Percentiles rank a stretch among this genome's conserved stretches.
Conservation (phyloP, 30 jellyfish, hydroid and myxozoan genomes). For the Pelagia noctiluca region DNA sequence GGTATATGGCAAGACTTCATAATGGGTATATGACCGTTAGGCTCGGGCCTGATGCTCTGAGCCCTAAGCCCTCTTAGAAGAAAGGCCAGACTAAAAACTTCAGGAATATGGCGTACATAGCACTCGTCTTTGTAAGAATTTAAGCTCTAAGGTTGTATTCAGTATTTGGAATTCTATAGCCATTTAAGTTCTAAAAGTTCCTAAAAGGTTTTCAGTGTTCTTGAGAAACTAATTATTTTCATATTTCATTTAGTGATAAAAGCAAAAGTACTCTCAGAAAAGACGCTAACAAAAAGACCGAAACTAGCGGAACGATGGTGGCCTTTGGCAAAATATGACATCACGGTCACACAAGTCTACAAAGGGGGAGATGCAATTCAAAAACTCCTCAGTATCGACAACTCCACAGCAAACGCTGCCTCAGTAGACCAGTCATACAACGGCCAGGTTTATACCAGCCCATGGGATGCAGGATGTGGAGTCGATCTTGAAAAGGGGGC, state of each 20-base stretch:
- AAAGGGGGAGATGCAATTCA: constrained; percentile 29
- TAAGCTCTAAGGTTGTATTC: no score
- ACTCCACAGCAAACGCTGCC: not conserved
- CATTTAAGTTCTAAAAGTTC: no score
- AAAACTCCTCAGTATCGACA: constrained; percentile 12
- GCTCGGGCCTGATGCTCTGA: no score
- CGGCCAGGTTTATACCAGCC: constrained; percentile 13
- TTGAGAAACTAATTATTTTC: no score
- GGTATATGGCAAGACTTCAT: no score
- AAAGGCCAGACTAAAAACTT: no score
- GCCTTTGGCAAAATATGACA: constrained; percentile 27
- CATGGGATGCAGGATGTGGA: constrained; percentile 27
- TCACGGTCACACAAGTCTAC: constrained; percentile 30
- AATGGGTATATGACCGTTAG: no score
- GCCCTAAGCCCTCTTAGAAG: no score
- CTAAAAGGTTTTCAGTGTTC: no score
- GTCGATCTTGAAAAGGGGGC: constrained; percentile 17
- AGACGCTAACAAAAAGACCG: not conserved
- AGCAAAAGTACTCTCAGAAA: constrained; percentile 1
- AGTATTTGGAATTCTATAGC: no score
- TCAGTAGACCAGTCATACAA: constrained; percentile 30
- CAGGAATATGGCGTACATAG: no score
- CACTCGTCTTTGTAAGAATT: no score
- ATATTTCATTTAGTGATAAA: not conserved
- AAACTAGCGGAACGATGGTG: not conserved